Conservation (phyloP, 2,797 vertebrate species). For the Lutjanus argentimaculatus region DNA sequence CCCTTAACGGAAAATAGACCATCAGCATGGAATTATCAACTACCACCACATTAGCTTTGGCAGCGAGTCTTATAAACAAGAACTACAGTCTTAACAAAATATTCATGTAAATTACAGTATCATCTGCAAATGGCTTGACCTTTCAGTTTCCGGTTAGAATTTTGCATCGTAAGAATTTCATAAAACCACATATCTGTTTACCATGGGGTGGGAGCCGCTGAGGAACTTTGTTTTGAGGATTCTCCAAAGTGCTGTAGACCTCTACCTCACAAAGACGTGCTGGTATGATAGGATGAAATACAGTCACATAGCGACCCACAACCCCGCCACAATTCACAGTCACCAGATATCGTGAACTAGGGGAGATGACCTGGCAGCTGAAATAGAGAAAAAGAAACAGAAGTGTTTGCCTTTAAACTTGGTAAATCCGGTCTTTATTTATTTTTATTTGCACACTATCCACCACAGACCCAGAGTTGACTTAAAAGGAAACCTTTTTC, state of each 20-base stretch:
- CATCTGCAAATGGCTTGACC: conserved; percentile 5
- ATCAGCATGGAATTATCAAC: no score
- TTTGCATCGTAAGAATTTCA: not conserved
- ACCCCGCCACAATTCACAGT: conserved; percentile 25
- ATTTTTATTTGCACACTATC: no score
- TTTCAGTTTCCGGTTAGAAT: not conserved
- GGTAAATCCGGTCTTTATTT: no score
- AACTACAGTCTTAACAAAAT: not conserved
- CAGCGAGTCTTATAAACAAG: not conserved
- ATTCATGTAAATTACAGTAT: not conserved
- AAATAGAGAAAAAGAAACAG: not conserved
- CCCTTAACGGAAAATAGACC: not conserved
- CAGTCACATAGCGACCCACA: conserved; percentile 37
- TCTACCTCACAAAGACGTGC: conserved; percentile 35
- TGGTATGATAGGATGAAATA: conserved; percentile 1
- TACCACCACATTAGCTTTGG: not conserved
- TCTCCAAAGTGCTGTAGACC: conserved; percentile 27
- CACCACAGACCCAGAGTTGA: no score
- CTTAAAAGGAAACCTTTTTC: no score
- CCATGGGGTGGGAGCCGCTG: not conserved
- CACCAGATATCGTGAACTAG: not conserved
- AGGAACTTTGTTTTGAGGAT: not conserved
- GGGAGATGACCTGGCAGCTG: not conserved
- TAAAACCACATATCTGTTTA: conserved; percentile 6
- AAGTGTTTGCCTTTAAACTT: not conserved